Conservation (phyloP, 2,888 invertebrate species). For the Rosalia funebris region DNA sequence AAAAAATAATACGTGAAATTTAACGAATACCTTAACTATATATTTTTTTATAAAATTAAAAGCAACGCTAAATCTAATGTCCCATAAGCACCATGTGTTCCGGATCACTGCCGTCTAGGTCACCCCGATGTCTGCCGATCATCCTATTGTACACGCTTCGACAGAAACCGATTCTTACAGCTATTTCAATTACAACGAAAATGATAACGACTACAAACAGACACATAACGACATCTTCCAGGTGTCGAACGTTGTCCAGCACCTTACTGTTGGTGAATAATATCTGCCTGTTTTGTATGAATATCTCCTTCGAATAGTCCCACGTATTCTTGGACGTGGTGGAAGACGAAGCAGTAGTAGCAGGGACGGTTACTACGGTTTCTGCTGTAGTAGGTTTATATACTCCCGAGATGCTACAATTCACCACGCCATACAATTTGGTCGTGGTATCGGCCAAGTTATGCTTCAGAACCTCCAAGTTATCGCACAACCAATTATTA, state of each 20-base stretch:
- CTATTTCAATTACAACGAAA: neutral
- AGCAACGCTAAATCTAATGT: slow-evolving; percentile 17
- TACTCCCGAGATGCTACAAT: slow-evolving; percentile 17
- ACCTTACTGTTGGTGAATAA: slow-evolving; percentile 15
- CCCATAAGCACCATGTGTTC: slow-evolving; percentile 29
- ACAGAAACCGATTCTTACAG: slow-evolving; percentile 8
- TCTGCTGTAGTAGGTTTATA: slow-evolving; percentile 8
- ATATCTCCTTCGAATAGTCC: neutral
- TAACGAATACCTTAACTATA: too few relatives aligned
- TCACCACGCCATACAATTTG: slow-evolving; percentile 11
- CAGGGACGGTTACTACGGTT: neutral
- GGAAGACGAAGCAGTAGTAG: neutral
- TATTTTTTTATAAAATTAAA: too few relatives aligned
- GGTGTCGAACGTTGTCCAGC: slow-evolving; percentile 5
- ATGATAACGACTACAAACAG: slow-evolving; percentile 20
- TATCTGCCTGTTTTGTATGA: slow-evolving; percentile 28
- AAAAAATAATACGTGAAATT: too few relatives aligned
- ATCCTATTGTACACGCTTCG: neutral
- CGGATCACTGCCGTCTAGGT: slow-evolving; percentile 22
- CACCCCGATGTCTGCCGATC: slow-evolving; percentile 1
- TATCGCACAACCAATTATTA: slow-evolving; percentile 50
- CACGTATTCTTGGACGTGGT: neutral
- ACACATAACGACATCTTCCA: slow-evolving; percentile 18
- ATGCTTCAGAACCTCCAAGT: slow-evolving; percentile 42
- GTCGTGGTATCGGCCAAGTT: slow-evolving; percentile 39